phyloP scores from a whole-genome alignment of 2,888 invertebrate species.

The Caenorhabditis sp. region DNA sequence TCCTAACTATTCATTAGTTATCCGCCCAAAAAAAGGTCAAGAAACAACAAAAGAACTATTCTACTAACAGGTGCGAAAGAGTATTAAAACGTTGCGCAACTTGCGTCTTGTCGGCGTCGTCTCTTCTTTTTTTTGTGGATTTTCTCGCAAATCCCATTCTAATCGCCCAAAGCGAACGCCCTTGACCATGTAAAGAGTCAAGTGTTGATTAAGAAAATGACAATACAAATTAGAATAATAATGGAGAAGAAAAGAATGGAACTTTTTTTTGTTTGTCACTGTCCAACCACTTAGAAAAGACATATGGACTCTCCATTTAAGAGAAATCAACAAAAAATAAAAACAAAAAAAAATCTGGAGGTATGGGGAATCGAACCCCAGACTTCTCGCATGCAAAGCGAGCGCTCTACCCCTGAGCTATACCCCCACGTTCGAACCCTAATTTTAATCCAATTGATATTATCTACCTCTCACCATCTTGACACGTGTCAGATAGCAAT shows the following conservation, averaged over 20 bases:
- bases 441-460: background rate
- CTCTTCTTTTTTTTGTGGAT: background rate
- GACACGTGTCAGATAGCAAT: background rate
- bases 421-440: conserved; percentile 35
- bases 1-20: background rate
- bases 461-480: background rate
- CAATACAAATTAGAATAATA: conserved; percentile 43
- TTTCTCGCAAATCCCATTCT: too few species aligned
- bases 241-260: background rate
- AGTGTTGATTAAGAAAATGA: conserved; percentile 20
- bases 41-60: background rate
- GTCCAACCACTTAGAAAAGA: background rate
- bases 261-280: background rate
- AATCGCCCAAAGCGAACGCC: background rate
- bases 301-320: too few species aligned
- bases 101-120: background rate
- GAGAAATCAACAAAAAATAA: background rate
- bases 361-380: conserved; percentile 58
- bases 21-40: background rate
- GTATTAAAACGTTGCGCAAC: background rate
- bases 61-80: background rate
- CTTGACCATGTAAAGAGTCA: conserved; percentile 16
- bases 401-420: conserved; percentile 59
- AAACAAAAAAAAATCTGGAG: conserved; percentile 28
- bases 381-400: conserved; percentile 62